Conservation (phyloP, 2,888 invertebrate species). For the Suillia variegata region DNA sequence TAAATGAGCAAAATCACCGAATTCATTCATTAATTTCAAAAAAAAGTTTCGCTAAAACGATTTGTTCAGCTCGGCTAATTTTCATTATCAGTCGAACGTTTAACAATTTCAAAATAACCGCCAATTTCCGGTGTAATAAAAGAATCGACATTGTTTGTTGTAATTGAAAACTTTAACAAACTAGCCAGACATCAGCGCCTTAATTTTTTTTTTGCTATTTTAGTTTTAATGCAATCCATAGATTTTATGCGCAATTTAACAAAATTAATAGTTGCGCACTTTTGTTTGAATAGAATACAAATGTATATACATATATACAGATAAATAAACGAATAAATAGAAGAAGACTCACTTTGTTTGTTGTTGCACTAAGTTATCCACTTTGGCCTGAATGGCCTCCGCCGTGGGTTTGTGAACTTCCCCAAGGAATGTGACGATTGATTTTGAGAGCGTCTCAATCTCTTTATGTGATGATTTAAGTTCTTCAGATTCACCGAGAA, state of each 20-base stretch:
- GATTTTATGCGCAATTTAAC: no score
- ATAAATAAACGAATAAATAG: no score
- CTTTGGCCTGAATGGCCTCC: constrained; percentile 70
- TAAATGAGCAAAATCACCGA: no score
- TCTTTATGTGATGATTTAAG: constrained; percentile 73
- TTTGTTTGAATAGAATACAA: not conserved
- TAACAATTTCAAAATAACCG: not conserved
- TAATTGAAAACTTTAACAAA: not conserved
- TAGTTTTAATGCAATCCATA: no score
- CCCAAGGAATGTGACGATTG: constrained; percentile 73
- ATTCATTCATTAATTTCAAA: no score
- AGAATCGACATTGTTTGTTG: not conserved
- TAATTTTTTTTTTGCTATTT: not conserved
- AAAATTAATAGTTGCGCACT: no score
- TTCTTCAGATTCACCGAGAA: constrained; percentile 74
- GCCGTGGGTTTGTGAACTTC: constrained; percentile 73
- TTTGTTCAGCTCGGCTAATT: not conserved
- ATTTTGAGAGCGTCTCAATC: constrained; percentile 70
- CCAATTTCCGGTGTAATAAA: not conserved
- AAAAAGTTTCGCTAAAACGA: not conserved
- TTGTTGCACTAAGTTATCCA: constrained; percentile 71
- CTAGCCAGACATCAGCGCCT: not conserved
- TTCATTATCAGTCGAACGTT: not conserved
- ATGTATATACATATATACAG: no score
- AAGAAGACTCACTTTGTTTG: constrained; percentile 73